phyloP scores from a whole-genome alignment of 2,888 invertebrate genomes.

The Epicampocera succincta region DNA sequence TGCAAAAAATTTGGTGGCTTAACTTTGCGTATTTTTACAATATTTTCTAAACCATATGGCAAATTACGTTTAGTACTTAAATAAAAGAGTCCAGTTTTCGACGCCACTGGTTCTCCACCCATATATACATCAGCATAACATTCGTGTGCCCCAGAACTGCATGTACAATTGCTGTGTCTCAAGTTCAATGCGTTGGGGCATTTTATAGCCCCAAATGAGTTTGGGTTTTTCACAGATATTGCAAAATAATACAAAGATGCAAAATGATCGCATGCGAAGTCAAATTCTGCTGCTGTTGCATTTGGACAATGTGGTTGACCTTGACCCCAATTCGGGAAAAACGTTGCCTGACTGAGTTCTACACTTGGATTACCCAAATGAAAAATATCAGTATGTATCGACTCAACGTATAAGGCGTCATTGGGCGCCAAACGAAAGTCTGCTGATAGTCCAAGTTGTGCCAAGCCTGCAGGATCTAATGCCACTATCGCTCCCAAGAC shows the following conservation, averaged over 20 bases:
- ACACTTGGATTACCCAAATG: conserved; percentile 78
- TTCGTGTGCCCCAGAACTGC: conserved; percentile 46
- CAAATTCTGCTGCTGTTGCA: conserved; percentile 77
- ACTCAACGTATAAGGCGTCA: conserved; percentile 80
- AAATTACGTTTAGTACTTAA: conserved; percentile 73
- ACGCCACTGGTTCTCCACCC: conserved; percentile 78
- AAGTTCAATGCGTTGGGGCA: conserved; percentile 66
- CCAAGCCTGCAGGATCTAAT: conserved; percentile 80
- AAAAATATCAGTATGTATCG: conserved; percentile 79
- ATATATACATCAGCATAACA: conserved; percentile 74
- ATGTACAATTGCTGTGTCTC: conserved; percentile 47
- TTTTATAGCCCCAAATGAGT: conserved; percentile 74
- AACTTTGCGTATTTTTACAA: conserved; percentile 73
- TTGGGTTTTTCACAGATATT: conserved; percentile 75
- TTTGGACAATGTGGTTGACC: conserved; percentile 80
- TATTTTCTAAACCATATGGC: conserved; percentile 74
- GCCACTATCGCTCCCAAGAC: conserved; percentile 77
- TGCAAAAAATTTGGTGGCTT: conserved; percentile 71
- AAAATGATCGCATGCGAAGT: conserved; percentile 77
- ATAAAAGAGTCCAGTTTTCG: conserved; percentile 77
- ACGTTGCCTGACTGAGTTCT: conserved; percentile 78
- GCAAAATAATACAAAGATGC: conserved; percentile 77
- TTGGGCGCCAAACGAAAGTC: conserved; percentile 75
- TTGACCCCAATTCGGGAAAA: conserved; percentile 80
- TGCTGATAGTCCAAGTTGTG: conserved; percentile 73